These are phyloP conservation scores for Listronotus bonariensis DNA, from an alignment of 1,140 invertebrate species.

Conservation along the genomic window DNA sequence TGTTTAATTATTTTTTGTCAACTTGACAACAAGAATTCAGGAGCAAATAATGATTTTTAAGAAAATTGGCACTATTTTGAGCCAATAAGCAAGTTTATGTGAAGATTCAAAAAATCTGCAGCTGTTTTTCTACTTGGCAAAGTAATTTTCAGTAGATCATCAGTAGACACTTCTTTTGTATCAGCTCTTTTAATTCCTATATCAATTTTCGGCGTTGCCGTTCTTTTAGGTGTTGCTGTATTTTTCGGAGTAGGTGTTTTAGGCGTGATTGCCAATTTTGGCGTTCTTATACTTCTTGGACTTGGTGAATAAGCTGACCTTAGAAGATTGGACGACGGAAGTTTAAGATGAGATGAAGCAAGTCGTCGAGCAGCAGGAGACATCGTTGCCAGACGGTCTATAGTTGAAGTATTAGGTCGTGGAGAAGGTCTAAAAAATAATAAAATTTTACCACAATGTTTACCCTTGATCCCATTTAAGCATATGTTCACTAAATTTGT, in stretches of 20 bases:
- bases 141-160: slow-evolving; percentile 75
- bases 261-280: slow-evolving; percentile 44
- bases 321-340: slow-evolving; percentile 54
- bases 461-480: too few species aligned
- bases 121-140: slow-evolving; percentile 69
- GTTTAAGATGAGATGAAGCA: slow-evolving; percentile 63
- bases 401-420: slow-evolving; percentile 62
- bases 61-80: too few species aligned
- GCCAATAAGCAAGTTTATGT: too few species aligned
- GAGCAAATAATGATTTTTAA: too few species aligned
- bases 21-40: too few species aligned
- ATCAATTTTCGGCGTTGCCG: slow-evolving; percentile 39
- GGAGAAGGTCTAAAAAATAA: slow-evolving; percentile 58
- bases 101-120: slow-evolving; percentile 61
- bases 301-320: slow-evolving; percentile 54
- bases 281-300: slow-evolving; percentile 55
- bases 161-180: slow-evolving; percentile 65
- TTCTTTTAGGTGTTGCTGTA: slow-evolving; percentile 45
- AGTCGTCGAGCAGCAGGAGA: slow-evolving; percentile 91
- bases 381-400: slow-evolving; percentile 85
- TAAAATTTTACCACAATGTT: too few species aligned
- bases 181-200: slow-evolving; percentile 45
- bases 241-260: slow-evolving; percentile 56
- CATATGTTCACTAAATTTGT: too few species aligned
- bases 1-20: too few species aligned